Percentiles rank a stretch among this genome's conserved stretches.
Conservation (phyloP, 92 coral and sea anemone genomes). For the Epizoanthus ramosus region DNA sequence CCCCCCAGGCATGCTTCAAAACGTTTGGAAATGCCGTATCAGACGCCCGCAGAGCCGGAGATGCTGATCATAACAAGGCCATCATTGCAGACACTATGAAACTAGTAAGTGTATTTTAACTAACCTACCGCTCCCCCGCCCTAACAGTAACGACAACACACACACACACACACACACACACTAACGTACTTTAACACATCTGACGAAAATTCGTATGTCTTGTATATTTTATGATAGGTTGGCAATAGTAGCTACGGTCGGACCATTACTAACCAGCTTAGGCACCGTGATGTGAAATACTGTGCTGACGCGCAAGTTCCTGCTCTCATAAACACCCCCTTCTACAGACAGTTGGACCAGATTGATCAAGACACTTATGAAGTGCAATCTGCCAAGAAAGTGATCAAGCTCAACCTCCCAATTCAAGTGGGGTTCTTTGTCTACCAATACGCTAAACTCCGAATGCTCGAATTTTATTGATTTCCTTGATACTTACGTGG, state of each 20-base stretch:
- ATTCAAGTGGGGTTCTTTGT: constrained; percentile 47
- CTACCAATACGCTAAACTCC: constrained; percentile 51
- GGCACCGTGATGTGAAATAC: constrained; percentile 45
- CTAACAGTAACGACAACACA: too few relatives aligned
- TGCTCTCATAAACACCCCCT: constrained; percentile 37
- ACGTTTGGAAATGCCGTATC: constrained; percentile 48
- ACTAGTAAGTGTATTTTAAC: not conserved
- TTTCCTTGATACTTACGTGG: constrained; percentile 21
- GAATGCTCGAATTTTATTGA: constrained; percentile 59
- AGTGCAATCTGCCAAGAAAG: constrained; percentile 48
- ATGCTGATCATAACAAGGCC: constrained; percentile 39
- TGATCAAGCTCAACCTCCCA: constrained; percentile 17
- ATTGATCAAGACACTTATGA: constrained; percentile 47
- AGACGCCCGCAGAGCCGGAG: constrained; percentile 56
- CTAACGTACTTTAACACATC: too few relatives aligned
- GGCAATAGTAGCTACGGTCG: constrained; percentile 43
- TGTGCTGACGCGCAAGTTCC: constrained; percentile 14
- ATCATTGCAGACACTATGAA: constrained; percentile 48
- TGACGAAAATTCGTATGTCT: too few relatives aligned
- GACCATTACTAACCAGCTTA: constrained; percentile 41
- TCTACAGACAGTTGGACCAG: constrained; percentile 37
- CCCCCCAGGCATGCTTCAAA: constrained; percentile 27
- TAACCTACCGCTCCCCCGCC: too few relatives aligned
- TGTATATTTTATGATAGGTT: constrained; percentile 2
- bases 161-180: too few relatives aligned